These are phyloP conservation scores for Pterostichus madidus DNA, from an alignment of 2,888 invertebrate species.

Conservation along the genomic window DNA sequence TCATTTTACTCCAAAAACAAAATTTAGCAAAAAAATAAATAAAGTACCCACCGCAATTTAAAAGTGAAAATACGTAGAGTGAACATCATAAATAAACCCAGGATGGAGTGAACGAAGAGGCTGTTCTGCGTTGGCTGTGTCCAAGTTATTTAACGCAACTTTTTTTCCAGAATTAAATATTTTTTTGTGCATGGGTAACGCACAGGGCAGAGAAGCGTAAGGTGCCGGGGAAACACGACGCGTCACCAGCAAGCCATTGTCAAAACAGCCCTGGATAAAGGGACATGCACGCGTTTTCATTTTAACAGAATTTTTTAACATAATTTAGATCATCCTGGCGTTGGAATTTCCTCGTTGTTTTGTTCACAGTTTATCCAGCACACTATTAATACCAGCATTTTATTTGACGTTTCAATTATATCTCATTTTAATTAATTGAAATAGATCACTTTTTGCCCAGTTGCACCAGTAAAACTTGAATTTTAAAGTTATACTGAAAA, in stretches of 20 bases:
- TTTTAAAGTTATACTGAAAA: no score
- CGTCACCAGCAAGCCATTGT: constrained; percentile 33
- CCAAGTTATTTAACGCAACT: constrained; percentile 39
- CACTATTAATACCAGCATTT: no score
- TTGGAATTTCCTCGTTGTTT: background rate
- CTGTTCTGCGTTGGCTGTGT: background rate
- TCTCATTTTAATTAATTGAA: no score
- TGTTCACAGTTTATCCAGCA: no score
- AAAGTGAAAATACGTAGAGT: constrained; percentile 30
- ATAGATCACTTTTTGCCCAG: no score
- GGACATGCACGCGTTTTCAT: constrained; percentile 30
- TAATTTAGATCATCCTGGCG: constrained; percentile 8
- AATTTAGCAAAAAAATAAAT: constrained; percentile 43
- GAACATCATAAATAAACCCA: constrained; percentile 33
- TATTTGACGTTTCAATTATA: no score
- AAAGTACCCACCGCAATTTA: constrained; percentile 22
- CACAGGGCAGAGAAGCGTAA: background rate
- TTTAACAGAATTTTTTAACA: constrained; percentile 24
- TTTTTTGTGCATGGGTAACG: constrained; percentile 7
- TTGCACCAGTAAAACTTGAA: no score
- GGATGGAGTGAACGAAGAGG: background rate
- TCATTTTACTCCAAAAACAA: background rate
- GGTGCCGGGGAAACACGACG: background rate
- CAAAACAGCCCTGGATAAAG: constrained; percentile 13
- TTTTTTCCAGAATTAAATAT: constrained; percentile 38